Evolutionary conservation across 2,113 vertebrate genomes (phyloP), one percentile per base, ranked within the genome.

Genomic region (Podarcis muralis): DNA sequence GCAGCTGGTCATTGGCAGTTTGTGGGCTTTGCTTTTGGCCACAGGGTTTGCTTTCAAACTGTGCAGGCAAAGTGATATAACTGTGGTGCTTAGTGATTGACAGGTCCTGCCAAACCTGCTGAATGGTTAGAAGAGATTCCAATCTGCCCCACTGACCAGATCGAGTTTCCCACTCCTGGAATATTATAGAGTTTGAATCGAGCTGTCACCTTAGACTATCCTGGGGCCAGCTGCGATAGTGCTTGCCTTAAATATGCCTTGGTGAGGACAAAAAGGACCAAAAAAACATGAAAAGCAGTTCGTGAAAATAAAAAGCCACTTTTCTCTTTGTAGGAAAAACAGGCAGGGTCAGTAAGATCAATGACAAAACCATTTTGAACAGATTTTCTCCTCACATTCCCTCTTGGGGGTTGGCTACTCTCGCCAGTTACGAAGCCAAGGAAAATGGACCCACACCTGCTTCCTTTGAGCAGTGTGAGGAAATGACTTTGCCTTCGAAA

Each of bases 341-440:
- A 88, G 0, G 43, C 5, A 48, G 32, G 48, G 1, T 12, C 12
- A 15, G 0, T 1, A 68, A 80, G 82, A 86, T 66, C 32, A 77
- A 72, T 5, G 22, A 16, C n/a, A 15, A 22, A 75, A 22, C 62
- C 13, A 27, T 71, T 84, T 69, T 20, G n/a, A 59, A 59, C 6
- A 23, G 18, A 23, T 75, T 53, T 69, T 53, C 48, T 5, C 43
- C 69, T 83, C 62, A n/a, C 0, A 40, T 25, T 8, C 37, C 86
- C 57, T 6, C 3, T 0, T 48, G 57, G 69, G 72, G 20, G 5
- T 82, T 66, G 30, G 75, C 87, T 57, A 0, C 78, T 77, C 86
- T 59, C 75, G 3, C 23, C 22, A 0, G 0, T 20, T 5, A 40
- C 4, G 5, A 30, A 74, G 76, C 23, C 71, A 83, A 20, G 69